Evolutionary conservation across 2,888 invertebrate genomes (phyloP), one percentile per base, ranked within the genome.

Genomic region (Aproaerema taeniolella): DNA sequence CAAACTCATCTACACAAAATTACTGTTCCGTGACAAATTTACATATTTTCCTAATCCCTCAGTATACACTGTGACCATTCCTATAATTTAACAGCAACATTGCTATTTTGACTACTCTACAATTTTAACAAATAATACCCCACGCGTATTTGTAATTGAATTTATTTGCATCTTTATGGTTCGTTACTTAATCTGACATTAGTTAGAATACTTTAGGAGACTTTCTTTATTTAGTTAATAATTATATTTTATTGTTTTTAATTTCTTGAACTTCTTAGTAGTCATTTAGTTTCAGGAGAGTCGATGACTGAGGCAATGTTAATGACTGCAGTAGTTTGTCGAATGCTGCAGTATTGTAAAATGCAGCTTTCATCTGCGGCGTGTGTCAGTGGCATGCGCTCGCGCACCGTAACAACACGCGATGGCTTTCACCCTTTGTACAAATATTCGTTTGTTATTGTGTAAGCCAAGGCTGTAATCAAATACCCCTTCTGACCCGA

Each of bases 391-490:
- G 15, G 30, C 39, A 36, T 35, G 41, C 25, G 41, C 41, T 13
- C 39, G 45, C 39, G 26, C 34, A 41, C 41, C 43, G 43, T 44
- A 36, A 31, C 43, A 16, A 20, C 48, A 45, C 45, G 48, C 48
- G 30, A 43, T 34, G 31, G 34, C 42, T 46, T 48, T 48, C 45
- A 36, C 48, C 37, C 31, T 41, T 36, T 34, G 33, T 29, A 41
- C 33, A 30, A 38, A 42, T 35, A 35, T 35, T 35, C 16, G 10
- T 12, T 31, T 8, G n/a, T 2, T 26, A 25, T 35, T 35, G 28
- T 35, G 35, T 35, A 35, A 35, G 28, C 13, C 34, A 35, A n/a
- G n/a, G n/a, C 24, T 28, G 35, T 26, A 15, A 25, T 34, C 25
- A 13, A 34, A 30, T 30, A 25, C 25, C 12, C 16, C 16, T 9